phyloP scores from a whole-genome alignment of 92 coral and sea anemone species.

The Palythoa grandis region DNA sequence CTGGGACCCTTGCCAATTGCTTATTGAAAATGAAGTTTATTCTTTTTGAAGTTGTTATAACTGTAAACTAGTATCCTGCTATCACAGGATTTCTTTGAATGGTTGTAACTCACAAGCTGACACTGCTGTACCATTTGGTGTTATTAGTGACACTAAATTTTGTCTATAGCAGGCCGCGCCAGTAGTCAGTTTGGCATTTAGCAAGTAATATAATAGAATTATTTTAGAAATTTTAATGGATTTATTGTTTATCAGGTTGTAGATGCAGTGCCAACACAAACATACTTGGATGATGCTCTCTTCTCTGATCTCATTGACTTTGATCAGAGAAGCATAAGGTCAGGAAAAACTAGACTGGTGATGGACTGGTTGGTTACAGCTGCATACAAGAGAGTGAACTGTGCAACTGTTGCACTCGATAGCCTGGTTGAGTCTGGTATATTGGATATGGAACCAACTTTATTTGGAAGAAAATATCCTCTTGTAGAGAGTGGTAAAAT shows the following conservation, averaged over 20 bases:
- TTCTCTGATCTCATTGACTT: constrained; percentile 67
- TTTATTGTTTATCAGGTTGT: constrained; percentile 50
- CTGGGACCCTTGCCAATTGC: too few relatives aligned
- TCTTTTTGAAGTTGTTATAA: too few relatives aligned
- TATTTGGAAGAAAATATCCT: constrained; percentile 56
- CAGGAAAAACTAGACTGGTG: constrained; percentile 50
- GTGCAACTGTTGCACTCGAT: constrained; percentile 60
- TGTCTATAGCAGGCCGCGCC: too few relatives aligned
- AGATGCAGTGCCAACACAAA: constrained; percentile 63
- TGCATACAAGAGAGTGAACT: constrained; percentile 51
- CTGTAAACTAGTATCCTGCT: too few relatives aligned
- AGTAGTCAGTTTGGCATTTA: too few relatives aligned
- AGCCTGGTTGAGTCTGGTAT: constrained; percentile 75
- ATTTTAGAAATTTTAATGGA: too few relatives aligned
- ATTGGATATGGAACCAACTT: constrained; percentile 44
- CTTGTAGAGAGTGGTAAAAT: constrained; percentile 64
- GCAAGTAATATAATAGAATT: too few relatives aligned
- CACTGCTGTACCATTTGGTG: too few relatives aligned
- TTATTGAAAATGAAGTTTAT: too few relatives aligned
- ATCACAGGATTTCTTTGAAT: too few relatives aligned
- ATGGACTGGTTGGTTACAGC: constrained; percentile 64
- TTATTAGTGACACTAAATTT: too few relatives aligned
- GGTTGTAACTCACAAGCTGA: too few relatives aligned
- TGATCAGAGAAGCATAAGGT: constrained; percentile 41
- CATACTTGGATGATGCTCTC: constrained; percentile 70